Evolutionary conservation across 2,113 vertebrate genomes (phyloP).

Genomic region (Xiphias gladius): DNA sequence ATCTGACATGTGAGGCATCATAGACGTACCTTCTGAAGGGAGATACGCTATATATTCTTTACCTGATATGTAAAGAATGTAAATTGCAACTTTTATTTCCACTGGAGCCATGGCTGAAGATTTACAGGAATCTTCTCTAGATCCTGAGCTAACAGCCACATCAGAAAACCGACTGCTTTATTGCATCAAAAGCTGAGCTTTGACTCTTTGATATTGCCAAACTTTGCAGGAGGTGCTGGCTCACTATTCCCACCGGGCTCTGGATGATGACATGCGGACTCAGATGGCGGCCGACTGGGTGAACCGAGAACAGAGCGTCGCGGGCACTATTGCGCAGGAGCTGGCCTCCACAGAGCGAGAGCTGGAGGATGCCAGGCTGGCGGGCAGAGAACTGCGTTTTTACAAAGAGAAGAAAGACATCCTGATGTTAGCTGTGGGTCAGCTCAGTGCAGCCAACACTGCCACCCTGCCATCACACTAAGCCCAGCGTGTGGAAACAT

Average conservation of each 20-base stretch:
- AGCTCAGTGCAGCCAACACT: conserved; percentile 86
- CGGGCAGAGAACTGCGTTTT: conserved; percentile 95
- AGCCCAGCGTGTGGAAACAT: conserved; percentile 23
- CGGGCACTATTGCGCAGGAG: conserved; percentile 89
- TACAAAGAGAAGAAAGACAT: conserved; percentile 99
- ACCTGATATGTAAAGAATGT: neutral
- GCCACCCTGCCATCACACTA: conserved; percentile 86
- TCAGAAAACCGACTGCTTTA: too few species aligned
- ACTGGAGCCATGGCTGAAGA: neutral
- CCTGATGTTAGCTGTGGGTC: conserved; percentile 93
- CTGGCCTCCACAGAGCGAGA: conserved; percentile 91
- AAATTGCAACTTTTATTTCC: neutral
- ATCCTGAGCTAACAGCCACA: too few species aligned
- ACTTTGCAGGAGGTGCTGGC: conserved; percentile 93
- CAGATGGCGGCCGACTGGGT: conserved; percentile 99
- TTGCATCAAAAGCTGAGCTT: neutral
- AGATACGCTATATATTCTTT: too few species aligned
- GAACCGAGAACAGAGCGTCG: conserved; percentile 91
- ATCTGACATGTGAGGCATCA: neutral
- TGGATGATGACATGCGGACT: conserved; percentile 96
- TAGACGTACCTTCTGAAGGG: too few species aligned
- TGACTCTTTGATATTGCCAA: neutral
- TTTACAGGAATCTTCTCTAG: neutral
- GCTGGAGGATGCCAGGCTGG: conserved; percentile 94
- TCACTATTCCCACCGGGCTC: conserved; percentile 96